phyloP scores from a whole-genome alignment of 2,113 vertebrate genomes.

The Calcarius ornatus region DNA sequence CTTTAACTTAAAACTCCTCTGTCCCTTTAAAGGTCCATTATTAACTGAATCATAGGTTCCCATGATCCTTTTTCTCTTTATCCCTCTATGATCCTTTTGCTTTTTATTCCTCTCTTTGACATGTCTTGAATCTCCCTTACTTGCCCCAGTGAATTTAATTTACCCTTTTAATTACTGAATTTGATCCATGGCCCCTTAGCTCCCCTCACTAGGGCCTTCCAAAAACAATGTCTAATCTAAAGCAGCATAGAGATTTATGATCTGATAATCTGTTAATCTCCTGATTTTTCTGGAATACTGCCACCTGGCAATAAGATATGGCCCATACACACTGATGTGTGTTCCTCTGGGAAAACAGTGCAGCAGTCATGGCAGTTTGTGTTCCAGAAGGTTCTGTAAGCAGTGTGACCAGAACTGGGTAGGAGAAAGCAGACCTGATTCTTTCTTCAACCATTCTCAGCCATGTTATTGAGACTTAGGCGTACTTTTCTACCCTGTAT shows the following conservation, averaged over 20 bases:
- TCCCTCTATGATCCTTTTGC: background rate
- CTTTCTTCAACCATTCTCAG: background rate
- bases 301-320: background rate
- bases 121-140: background rate
- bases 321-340: too few species aligned
- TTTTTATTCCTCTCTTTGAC: background rate
- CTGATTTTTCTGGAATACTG: background rate
- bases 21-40: background rate
- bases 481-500: background rate
- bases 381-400: background rate
- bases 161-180: background rate
- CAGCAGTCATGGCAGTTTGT: fast-evolving
- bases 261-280: background rate
- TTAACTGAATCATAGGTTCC: background rate
- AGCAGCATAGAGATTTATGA: background rate
- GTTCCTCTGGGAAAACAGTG: background rate
- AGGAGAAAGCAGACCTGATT: background rate
- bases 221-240: background rate
- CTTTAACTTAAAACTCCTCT: background rate
- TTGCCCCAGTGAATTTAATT: background rate
- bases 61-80: background rate
- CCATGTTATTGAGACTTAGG: background rate
- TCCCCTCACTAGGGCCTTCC: background rate
- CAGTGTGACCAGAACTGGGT: background rate
- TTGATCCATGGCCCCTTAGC: background rate